A percentile compares a stretch with the other conserved stretches of the same genome.
These are phyloP conservation scores for Eudyptes chrysolophus DNA, from an alignment of 2,113 vertebrate species.

Conservation along the genomic window DNA sequence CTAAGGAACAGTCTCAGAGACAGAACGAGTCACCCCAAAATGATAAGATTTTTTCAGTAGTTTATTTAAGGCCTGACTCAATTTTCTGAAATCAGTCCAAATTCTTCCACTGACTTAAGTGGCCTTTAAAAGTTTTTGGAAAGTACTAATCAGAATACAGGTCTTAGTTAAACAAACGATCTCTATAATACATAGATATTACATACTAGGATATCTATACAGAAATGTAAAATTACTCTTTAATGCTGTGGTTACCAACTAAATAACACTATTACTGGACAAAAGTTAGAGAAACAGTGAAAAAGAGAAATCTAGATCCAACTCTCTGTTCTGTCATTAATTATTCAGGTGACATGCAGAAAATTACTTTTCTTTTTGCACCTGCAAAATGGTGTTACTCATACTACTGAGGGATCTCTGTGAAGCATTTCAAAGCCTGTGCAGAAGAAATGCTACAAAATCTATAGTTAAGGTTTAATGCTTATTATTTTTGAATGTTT, in stretches of 20 bases:
- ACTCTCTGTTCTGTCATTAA: not conserved
- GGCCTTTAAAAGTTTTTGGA: not conserved
- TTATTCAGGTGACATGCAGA: not conserved
- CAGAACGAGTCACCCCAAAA: not conserved
- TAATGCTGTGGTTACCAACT: not conserved
- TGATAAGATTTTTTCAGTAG: not conserved
- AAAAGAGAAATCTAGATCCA: not conserved
- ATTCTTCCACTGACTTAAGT: not conserved
- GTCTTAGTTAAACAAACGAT: not conserved
- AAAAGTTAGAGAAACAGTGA: not conserved
- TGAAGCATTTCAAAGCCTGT: not conserved
- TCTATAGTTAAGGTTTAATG: not conserved
- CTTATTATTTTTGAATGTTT: not conserved
- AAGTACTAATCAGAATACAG: not conserved
- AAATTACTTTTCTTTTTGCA: not conserved
- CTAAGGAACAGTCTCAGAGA: not conserved
- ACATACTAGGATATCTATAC: not conserved
- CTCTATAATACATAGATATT: not conserved
- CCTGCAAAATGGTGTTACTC: not conserved
- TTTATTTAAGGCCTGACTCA: not conserved
- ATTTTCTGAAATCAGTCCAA: not conserved
- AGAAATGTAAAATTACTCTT: not conserved
- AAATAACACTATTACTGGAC: not conserved
- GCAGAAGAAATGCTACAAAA: not conserved
- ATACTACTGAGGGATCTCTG: not conserved